A percentile compares a stretch with the other conserved stretches of the same genome.
phyloP scores from a whole-genome alignment of 2,888 invertebrate species.

The Spilarctia lutea region DNA sequence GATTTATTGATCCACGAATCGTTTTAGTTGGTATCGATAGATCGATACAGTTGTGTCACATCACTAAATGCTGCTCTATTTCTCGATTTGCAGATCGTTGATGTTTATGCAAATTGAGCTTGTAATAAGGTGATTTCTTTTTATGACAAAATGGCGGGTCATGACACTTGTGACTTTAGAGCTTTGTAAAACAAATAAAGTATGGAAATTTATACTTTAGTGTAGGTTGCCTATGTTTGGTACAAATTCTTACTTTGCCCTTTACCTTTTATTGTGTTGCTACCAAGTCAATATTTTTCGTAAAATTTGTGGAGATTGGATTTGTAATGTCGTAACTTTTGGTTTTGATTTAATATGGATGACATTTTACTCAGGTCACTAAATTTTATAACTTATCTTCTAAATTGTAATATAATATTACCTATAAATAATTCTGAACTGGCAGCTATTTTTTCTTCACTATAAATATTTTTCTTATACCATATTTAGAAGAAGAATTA shows the following conservation, averaged over 20 bases:
- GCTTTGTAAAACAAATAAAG: constrained; percentile 46
- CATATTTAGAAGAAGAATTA: not conserved
- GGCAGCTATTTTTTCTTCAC: not conserved
- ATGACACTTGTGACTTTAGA: constrained; percentile 50
- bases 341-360: not conserved
- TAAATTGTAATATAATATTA: not conserved
- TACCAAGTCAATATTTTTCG: not conserved
- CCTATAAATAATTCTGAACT: not conserved
- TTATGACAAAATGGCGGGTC: constrained; percentile 22
- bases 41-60: constrained; percentile 34
- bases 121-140: constrained; percentile 20
- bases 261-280: not conserved
- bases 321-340: not conserved
- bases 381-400: not conserved
- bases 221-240: not conserved
- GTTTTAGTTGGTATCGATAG: constrained; percentile 48
- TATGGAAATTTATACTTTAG: constrained; percentile 23
- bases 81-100: constrained; percentile 28
- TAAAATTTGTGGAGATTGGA: not conserved
- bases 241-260: not conserved
- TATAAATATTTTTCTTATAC: not conserved
- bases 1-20: constrained; percentile 22
- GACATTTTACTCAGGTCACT: not conserved
- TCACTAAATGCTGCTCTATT: constrained; percentile 52
- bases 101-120: constrained; percentile 20